A percentile compares a stretch with the other conserved stretches of the same genome.
Conservation (phyloP, 2,113 vertebrate species). For the Emydocephalus ijimae region DNA sequence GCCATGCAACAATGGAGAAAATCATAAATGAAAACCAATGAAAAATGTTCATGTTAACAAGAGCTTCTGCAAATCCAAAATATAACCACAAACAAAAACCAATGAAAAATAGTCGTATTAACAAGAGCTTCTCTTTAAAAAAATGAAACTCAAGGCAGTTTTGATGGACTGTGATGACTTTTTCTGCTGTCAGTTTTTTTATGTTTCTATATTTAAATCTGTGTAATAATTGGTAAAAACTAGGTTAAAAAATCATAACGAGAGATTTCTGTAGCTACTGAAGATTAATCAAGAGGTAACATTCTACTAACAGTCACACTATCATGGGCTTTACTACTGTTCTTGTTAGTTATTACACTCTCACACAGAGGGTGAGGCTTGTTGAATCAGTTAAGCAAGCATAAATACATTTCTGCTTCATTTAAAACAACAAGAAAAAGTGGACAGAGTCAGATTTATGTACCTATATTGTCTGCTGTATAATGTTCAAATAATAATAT, state of each 20-base stretch:
- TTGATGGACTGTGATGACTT: neutral
- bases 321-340: neutral
- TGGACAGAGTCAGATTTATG: neutral
- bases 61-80: neutral
- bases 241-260: neutral
- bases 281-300: neutral
- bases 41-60: neutral
- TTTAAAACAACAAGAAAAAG: neutral
- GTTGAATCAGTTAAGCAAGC: neutral
- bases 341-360: neutral
- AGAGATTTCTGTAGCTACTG: neutral
- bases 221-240: neutral
- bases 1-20: neutral
- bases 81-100: neutral
- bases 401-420: neutral
- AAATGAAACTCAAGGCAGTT: neutral
- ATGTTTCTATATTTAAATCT: neutral
- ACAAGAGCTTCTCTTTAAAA: neutral
- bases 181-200: neutral
- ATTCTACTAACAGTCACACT: neutral
- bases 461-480: neutral
- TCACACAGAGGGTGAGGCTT: neutral
- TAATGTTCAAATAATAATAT: neutral
- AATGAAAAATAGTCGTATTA: neutral
- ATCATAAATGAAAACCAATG: neutral